These are phyloP conservation scores for Argyresthia goedartella DNA, from an alignment of 2,888 invertebrate genomes.

Conservation along the genomic window DNA sequence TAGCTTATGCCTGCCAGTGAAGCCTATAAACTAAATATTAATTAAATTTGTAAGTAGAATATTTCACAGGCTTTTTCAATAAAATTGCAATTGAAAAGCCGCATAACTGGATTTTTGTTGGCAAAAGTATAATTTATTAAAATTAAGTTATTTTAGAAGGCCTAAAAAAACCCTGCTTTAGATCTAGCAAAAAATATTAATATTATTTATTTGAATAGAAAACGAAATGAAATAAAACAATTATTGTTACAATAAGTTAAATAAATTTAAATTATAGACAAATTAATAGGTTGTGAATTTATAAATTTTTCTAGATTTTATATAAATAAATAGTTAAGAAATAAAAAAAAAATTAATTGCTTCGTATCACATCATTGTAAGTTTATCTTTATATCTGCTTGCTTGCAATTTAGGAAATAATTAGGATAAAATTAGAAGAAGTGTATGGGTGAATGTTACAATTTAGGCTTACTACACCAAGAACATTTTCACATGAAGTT, in stretches of 20 bases:
- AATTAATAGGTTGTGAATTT: constrained; percentile 70
- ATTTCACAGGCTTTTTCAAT: not conserved
- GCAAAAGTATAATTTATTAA: not conserved
- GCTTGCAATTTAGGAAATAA: constrained; percentile 23
- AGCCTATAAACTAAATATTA: constrained; percentile 12
- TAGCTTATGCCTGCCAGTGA: constrained; percentile 25
- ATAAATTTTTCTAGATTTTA: constrained; percentile 68
- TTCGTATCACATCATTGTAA: constrained; percentile 20
- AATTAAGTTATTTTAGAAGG: constrained; percentile 22
- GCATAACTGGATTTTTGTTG: not conserved
- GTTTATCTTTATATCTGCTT: constrained; percentile 28
- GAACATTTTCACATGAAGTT: not conserved
- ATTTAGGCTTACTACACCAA: not conserved
- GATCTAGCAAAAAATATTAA: not conserved
- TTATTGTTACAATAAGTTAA: not conserved
- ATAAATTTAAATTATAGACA: constrained; percentile 37
- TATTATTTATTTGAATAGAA: not conserved
- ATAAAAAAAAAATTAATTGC: constrained; percentile 22
- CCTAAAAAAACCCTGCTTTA: constrained; percentile 31
- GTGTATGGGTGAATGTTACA: not conserved
- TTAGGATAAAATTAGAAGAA: constrained; percentile 11
- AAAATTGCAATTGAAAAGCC: not conserved
- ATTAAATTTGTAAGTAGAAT: not conserved
- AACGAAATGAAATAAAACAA: not conserved
- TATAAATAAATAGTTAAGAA: constrained; percentile 37